phyloP scores from a whole-genome alignment of 1,140 invertebrate species.

The Drepana arcuata region DNA sequence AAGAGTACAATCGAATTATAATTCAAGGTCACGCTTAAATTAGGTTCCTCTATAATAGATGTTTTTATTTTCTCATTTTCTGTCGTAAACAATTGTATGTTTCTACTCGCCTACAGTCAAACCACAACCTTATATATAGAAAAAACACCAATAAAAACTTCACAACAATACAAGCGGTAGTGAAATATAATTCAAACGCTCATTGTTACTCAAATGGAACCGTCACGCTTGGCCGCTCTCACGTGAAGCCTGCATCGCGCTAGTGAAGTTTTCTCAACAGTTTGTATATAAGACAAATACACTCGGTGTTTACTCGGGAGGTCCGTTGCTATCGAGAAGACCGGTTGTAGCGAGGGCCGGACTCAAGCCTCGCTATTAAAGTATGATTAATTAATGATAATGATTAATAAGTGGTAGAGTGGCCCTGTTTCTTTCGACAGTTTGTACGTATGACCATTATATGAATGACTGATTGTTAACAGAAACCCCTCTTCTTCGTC shows the following conservation, averaged over 20 bases:
- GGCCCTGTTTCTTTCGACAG: constrained; percentile 37
- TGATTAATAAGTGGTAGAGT: constrained; percentile 49
- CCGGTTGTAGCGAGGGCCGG: constrained; percentile 58
- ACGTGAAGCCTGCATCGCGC: constrained; percentile 28
- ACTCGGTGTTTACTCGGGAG: constrained; percentile 20
- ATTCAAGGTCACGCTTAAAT: too few relatives aligned
- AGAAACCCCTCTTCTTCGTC: constrained; percentile 54
- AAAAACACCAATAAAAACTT: too few relatives aligned
- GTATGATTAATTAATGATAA: constrained; percentile 27
- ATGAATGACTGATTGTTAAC: constrained; percentile 30
- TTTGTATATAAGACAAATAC: constrained; percentile 20
- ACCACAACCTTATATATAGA: too few relatives aligned
- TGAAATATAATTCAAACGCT: too few relatives aligned
- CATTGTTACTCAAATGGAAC: too few relatives aligned
- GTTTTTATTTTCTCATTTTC: too few relatives aligned
- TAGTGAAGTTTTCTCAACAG: constrained; percentile 21
- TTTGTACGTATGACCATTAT: constrained; percentile 21
- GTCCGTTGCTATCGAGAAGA: constrained; percentile 63
- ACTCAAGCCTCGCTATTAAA: constrained; percentile 48
- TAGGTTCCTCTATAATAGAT: too few relatives aligned
- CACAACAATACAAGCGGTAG: too few relatives aligned
- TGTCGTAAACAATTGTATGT: too few relatives aligned
- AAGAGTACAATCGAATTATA: too few relatives aligned
- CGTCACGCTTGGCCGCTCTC: too few relatives aligned
- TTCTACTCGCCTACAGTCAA: too few relatives aligned